Base-by-base conservation (phyloP, 2,797 vertebrate species). In the Microtus obscurus region DNA sequence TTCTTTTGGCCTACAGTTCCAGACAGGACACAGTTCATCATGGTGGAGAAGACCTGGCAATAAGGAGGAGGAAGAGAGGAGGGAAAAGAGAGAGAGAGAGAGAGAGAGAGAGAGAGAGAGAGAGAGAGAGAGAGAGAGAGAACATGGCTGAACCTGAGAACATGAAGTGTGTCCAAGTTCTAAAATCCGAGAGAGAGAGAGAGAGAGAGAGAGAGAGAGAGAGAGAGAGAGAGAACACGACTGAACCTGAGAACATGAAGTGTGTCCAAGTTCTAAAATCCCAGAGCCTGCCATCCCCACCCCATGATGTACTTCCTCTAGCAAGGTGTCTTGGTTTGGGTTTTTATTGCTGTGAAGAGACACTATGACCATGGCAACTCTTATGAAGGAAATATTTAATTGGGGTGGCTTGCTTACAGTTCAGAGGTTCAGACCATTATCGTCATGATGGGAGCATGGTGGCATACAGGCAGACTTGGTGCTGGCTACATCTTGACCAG, bases 191-290 rank as follows among this genome's bases (percentile, higher is more conserved):
- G 7, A 61, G 43, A n/a, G 29, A 34, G 29, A 67, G 13, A 34
- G 25, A 11, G 43, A 13, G 31, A 21, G 48, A 1, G 13, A 17
- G 25, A 17, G 74, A 16, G 13, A 17, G 6, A 34, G 74, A 17
- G 8, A n/a, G n/a, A n/a, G n/a, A n/a, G n/a, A n/a, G n/a, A n/a
- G n/a, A 34, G 25, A 11, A 10, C 1, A 40, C 1, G 23, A 29
- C n/a, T 16, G 4, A 67, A 51, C 34, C 25, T 7, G 7, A 85
- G 45, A 65, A 45, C 43, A n/a, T 63, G 43, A 69, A 48, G 31
- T 65, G 59, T 40, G 13, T 14, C 40, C 31, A 48, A 63, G 19
- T 14, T 86, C 21, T 71, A 87, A 87, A 86, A 9, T 1, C 45
- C 13, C 5, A 27, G 7, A 63, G 31, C n/a, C 11, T 14, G 31